These are phyloP conservation scores for Cyclophora punctaria DNA, from an alignment of 2,888 invertebrate genomes.

Conservation along the genomic window DNA sequence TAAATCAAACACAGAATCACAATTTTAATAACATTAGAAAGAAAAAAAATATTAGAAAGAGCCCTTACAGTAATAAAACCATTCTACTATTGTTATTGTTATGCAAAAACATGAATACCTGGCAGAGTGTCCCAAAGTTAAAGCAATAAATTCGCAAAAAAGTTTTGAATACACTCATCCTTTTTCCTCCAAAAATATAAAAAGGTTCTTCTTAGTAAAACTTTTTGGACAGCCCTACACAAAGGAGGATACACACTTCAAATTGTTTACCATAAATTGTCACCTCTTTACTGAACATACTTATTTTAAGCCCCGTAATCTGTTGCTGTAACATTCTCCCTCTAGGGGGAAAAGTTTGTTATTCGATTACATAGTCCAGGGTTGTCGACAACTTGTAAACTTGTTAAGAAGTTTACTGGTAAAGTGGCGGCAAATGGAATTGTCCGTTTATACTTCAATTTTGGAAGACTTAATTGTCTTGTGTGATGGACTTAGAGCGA, in stretches of 20 bases:
- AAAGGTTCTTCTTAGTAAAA: background rate
- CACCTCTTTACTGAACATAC: slow-evolving; percentile 10
- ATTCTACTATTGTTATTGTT: too few relatives aligned
- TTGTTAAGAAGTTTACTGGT: slow-evolving; percentile 31
- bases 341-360: slow-evolving; percentile 27
- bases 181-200: too few relatives aligned
- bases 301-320: slow-evolving; percentile 28
- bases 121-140: too few relatives aligned
- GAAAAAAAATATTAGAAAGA: too few relatives aligned
- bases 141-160: too few relatives aligned
- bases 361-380: slow-evolving; percentile 32
- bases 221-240: slow-evolving; percentile 10
- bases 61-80: too few relatives aligned
- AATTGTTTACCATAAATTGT: slow-evolving; percentile 21
- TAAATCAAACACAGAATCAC: too few relatives aligned
- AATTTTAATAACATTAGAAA: too few relatives aligned
- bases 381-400: slow-evolving; percentile 33
- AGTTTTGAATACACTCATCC: too few relatives aligned
- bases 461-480: slow-evolving; percentile 17
- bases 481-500: too few relatives aligned
- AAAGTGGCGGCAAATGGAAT: slow-evolving; percentile 25
- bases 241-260: slow-evolving; percentile 16
- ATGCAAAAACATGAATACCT: too few relatives aligned
- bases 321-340: slow-evolving; percentile 26
- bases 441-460: slow-evolving; percentile 25